Evolutionary conservation across 2,113 vertebrate species (phyloP).

Genomic region (Muscicapa adusta): DNA sequence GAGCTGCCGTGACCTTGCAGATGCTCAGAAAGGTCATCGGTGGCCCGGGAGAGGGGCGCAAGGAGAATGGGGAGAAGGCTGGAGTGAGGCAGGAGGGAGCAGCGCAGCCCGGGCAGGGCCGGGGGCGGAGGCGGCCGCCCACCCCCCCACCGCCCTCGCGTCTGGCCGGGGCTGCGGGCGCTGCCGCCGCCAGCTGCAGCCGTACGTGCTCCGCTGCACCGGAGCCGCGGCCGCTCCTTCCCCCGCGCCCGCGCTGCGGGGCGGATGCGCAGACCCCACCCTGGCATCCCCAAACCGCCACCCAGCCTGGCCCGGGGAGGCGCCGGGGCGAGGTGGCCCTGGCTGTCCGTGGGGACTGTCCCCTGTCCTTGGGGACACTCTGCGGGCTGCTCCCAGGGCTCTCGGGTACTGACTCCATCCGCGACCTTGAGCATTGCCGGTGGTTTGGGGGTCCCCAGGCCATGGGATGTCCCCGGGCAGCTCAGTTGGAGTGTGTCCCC

Average conservation of each 20-base stretch:
- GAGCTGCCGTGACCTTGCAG: slow-evolving; percentile 40
- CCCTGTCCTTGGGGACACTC: neutral
- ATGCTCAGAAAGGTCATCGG: neutral
- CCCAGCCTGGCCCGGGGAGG: neutral
- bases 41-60: neutral
- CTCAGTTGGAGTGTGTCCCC: neutral
- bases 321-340: neutral
- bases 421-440: accelerated
- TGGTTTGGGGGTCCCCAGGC: neutral
- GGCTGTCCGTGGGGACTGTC: neutral
- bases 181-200: neutral
- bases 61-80: neutral
- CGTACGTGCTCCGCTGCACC: neutral
- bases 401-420: accelerated
- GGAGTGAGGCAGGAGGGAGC: neutral
- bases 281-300: neutral
- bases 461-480: accelerated
- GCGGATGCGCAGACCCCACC: neutral
- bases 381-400: neutral
- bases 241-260: neutral
- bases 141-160: neutral
- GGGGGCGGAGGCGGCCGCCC: neutral
- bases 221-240: neutral
- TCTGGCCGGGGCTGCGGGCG: neutral
- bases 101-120: neutral